A percentile compares a stretch with the other conserved stretches of the same genome.
These are phyloP conservation scores for Bostrychus sinensis DNA, from an alignment of 2,113 vertebrate genomes.

Conservation along the genomic window DNA sequence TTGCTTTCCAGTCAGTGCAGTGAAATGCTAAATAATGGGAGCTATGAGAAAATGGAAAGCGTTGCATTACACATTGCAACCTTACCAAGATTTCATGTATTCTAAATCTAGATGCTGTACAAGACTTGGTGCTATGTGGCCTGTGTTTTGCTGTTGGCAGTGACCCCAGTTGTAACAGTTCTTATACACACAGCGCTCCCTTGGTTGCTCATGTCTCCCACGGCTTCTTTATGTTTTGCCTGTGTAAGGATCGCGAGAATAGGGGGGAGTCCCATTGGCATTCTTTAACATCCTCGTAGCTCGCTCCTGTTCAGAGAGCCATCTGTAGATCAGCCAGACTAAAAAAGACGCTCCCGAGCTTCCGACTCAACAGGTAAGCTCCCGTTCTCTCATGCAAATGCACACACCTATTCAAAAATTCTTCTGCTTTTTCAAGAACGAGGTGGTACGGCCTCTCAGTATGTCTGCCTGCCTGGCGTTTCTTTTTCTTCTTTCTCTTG, in stretches of 20 bases:
- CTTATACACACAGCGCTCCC: conserved; percentile 13
- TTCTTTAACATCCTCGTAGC: conserved; percentile 66
- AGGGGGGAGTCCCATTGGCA: conserved; percentile 65
- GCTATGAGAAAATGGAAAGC: conserved; percentile 15
- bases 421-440: conserved; percentile 30
- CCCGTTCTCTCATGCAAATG: conserved; percentile 71
- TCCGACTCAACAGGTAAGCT: conserved; percentile 78
- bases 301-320: conserved; percentile 70
- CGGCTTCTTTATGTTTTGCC: conserved; percentile 47
- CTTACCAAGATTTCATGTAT: conserved; percentile 38
- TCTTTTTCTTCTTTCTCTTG: conserved; percentile 44
- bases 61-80: conserved; percentile 24
- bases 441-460: conserved; percentile 41
- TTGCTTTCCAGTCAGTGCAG: conserved; percentile 44
- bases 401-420: conserved; percentile 64
- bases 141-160: conserved; percentile 10
- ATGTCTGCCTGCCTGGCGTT: conserved; percentile 37
- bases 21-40: conserved; percentile 50
- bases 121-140: not conserved
- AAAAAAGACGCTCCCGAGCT: conserved; percentile 68
- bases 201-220: conserved; percentile 30
- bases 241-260: conserved; percentile 62
- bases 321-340: conserved; percentile 71
- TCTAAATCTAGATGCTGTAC: conserved; percentile 20
- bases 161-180: conserved; percentile 40